Conservation (phyloP, 2,888 invertebrate genomes). For the Drosophila testacea region DNA sequence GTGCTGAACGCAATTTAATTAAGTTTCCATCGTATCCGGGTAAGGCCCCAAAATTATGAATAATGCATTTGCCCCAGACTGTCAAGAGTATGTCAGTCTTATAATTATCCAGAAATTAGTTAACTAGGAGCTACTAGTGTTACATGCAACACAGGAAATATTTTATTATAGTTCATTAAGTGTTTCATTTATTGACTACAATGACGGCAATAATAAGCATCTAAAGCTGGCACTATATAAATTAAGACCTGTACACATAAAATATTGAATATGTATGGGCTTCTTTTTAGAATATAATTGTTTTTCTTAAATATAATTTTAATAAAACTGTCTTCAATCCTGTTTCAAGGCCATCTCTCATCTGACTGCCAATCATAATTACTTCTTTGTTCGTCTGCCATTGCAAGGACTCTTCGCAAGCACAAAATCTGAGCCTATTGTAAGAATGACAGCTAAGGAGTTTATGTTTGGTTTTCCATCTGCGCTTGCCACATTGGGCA, state of each 20-base stretch:
- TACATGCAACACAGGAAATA: constrained; percentile 52
- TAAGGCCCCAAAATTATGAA: constrained; percentile 42
- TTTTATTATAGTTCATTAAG: constrained; percentile 52
- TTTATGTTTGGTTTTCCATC: constrained; percentile 96
- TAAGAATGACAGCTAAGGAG: constrained; percentile 92
- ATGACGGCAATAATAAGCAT: constrained; percentile 36
- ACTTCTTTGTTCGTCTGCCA: constrained; percentile 88
- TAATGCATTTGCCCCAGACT: constrained; percentile 50
- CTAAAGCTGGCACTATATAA: constrained; percentile 17
- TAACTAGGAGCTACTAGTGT: constrained; percentile 13
- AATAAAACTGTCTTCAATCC: neutral
- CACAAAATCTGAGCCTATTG: constrained; percentile 90
- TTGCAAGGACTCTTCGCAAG: constrained; percentile 90
- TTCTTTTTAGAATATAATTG: neutral
- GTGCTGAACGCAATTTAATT: constrained; percentile 9
- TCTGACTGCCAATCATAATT: constrained; percentile 88
- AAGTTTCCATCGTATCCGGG: constrained; percentile 19
- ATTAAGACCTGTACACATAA: neutral
- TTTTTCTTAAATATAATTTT: neutral
- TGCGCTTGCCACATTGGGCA: constrained; percentile 92
- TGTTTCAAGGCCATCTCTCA: constrained; percentile 91
- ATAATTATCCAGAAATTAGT: neutral
- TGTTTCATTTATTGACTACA: constrained; percentile 41
- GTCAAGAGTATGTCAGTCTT: constrained; percentile 30
- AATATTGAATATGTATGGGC: constrained; percentile 10